phyloP scores from a whole-genome alignment of 2,888 invertebrate genomes.

The Lithodes maja region DNA sequence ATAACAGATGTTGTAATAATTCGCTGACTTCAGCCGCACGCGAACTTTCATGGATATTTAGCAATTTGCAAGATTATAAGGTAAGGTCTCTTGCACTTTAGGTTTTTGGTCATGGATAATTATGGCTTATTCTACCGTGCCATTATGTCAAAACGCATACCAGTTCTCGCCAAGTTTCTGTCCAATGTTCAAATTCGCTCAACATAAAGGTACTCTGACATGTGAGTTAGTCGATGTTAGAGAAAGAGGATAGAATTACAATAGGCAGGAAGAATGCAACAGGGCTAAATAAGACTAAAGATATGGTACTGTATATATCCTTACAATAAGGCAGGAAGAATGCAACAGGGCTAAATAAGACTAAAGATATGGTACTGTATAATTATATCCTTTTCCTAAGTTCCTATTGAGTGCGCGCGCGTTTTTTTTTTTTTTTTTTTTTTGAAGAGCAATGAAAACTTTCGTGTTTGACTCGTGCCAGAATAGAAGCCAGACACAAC shows the following conservation, averaged over 20 bases:
- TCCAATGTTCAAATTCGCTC: not conserved
- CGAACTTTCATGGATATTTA: conserved; percentile 22
- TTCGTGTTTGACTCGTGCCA: too few species aligned
- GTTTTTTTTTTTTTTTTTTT: too few species aligned
- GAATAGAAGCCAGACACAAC: too few species aligned
- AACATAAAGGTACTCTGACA: not conserved
- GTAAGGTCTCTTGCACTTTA: not conserved
- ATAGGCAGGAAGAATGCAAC: not conserved
- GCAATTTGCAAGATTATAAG: conserved; percentile 3
- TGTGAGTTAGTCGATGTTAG: not conserved
- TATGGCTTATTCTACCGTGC: not conserved
- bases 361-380: too few species aligned
- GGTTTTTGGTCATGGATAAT: not conserved
- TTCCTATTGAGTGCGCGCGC: too few species aligned
- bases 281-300: not conserved
- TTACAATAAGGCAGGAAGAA: too few species aligned
- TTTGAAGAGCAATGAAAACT: too few species aligned
- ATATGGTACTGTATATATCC: too few species aligned
- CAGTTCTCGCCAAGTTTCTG: too few species aligned
- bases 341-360: too few species aligned
- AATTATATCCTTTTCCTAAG: too few species aligned
- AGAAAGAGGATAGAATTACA: not conserved
- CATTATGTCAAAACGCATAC: too few species aligned
- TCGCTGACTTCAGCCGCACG: not conserved
- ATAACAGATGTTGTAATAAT: conserved; percentile 5